Evolutionary conservation across 2,113 vertebrate genomes (phyloP), one percentile per base, ranked within the genome.

Genomic region (Pygoscelis adeliae): DNA sequence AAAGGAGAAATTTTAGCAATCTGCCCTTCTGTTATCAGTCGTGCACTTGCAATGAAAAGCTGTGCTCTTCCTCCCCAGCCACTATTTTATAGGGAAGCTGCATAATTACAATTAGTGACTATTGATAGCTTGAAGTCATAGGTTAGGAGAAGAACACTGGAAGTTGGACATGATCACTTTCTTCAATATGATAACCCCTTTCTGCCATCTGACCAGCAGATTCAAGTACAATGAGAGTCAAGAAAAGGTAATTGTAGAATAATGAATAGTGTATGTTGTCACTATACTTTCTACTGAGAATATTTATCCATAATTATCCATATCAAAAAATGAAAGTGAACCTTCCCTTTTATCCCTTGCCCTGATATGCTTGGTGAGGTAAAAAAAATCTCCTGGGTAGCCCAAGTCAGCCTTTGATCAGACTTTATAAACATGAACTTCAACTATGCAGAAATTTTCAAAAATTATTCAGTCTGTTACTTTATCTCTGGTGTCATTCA

Each of bases 261-360:
- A 72, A 83, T 79, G 44, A 84, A 92, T 95, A 95, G 84, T 90
- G 40, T 21, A 67, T 67, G 15, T 10, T 84, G 20, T 67, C 63
- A 46, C 44, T 73, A 13, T 62, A 47, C 26, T 67, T 92, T 50
- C 38, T 81, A 47, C 42, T 52, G 59, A 78, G 71, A 83, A 76
- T 93, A 90, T 91, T 93, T 90, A 92, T 90, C 47, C 29, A 13
- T 89, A 96, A 87, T 87, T 87, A 84, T 69, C 49, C 20, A 19
- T 77, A 77, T 66, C 3, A 90, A 77, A 77, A 96, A 93, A 53
- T 50, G 6, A 71, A 88, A 92, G 55, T 16, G 32, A 86, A 67
- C 50, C 30, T 90, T 88, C 69, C 34, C 21, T 89, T 94, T 92
- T 77, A 97, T 88, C 62, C 26, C 6, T 77, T 90, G 59, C n/a